Percentiles rank a stretch among this genome's conserved stretches.
phyloP scores from a whole-genome alignment of 2,888 invertebrate species.

The Dusona sp. region DNA sequence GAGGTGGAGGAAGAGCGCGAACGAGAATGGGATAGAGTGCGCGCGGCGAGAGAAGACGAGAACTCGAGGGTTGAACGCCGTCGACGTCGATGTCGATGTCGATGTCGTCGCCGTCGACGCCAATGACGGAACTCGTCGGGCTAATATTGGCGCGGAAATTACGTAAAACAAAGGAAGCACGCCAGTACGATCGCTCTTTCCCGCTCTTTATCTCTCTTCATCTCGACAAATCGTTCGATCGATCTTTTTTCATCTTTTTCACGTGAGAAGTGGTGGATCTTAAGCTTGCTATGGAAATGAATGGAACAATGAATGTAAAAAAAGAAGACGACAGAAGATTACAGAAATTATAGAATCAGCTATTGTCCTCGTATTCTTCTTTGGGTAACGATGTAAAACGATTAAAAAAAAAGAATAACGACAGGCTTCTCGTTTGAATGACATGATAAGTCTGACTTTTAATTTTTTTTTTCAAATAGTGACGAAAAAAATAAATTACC shows the following conservation, averaged over 20 bases:
- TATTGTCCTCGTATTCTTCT: not conserved
- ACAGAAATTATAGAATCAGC: slow-evolving; percentile 9
- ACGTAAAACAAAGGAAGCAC: slow-evolving; percentile 83
- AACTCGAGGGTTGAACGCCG: slow-evolving; percentile 72
- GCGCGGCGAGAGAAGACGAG: slow-evolving; percentile 67
- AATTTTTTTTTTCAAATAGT: not conserved
- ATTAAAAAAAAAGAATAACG: not conserved
- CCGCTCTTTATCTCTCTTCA: slow-evolving; percentile 30
- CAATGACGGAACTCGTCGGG: slow-evolving; percentile 80
- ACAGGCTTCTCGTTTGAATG: not conserved
- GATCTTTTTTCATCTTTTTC: slow-evolving; percentile 50
- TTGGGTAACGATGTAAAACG: not conserved
- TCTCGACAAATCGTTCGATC: slow-evolving; percentile 63
- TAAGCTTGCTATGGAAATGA: slow-evolving; percentile 2
- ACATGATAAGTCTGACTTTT: not conserved
- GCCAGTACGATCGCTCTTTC: slow-evolving; percentile 76
- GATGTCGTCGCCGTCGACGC: slow-evolving; percentile 71
- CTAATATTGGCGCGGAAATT: slow-evolving; percentile 84
- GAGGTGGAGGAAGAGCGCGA: slow-evolving; percentile 53
- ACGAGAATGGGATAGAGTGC: slow-evolving; percentile 61
- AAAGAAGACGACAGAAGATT: slow-evolving; percentile 11
- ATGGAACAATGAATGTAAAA: not conserved
- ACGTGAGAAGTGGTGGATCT: slow-evolving; percentile 41
- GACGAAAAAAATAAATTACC: not conserved
- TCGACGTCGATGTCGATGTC: slow-evolving; percentile 71